A percentile compares a stretch with the other conserved stretches of the same genome.
Conservation (phyloP, 2,888 invertebrate genomes). For the Elegia similella region DNA sequence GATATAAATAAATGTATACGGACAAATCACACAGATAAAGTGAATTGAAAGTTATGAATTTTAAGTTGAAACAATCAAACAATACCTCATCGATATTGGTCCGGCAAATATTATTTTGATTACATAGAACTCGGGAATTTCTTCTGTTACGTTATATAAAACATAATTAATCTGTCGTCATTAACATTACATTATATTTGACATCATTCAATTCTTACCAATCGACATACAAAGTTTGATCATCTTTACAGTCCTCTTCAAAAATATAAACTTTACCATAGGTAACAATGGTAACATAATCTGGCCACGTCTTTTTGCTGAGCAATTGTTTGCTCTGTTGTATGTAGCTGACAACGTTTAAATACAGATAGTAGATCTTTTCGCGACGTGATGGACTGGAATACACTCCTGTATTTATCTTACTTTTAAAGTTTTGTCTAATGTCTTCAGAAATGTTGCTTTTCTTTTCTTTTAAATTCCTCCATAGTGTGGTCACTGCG, state of each 20-base stretch:
- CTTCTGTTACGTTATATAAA: not conserved
- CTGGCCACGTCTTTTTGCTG: not conserved
- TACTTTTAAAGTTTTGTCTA: too few species aligned
- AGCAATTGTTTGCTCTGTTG: constrained; percentile 13
- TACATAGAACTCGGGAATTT: not conserved
- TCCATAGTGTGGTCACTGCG: too few species aligned
- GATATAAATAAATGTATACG: too few species aligned
- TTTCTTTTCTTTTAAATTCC: too few species aligned
- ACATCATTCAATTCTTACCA: not conserved
- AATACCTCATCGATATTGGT: not conserved
- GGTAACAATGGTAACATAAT: not conserved
- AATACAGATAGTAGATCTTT: constrained; percentile 15
- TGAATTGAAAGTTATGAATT: not conserved
- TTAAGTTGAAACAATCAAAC: not conserved
- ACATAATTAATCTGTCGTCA: too few species aligned
- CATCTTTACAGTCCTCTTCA: not conserved
- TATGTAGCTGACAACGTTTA: not conserved
- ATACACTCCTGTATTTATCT: too few species aligned
- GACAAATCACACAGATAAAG: too few species aligned
- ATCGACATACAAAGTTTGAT: not conserved
- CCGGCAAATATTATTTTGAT: not conserved
- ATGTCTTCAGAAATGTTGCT: too few species aligned
- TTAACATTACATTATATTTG: not conserved
- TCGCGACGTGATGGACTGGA: constrained; percentile 15
- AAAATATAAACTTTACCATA: not conserved